Base-by-base conservation (phyloP, 2,797 vertebrate genomes). In the Chromobotia macracanthus region DNA sequence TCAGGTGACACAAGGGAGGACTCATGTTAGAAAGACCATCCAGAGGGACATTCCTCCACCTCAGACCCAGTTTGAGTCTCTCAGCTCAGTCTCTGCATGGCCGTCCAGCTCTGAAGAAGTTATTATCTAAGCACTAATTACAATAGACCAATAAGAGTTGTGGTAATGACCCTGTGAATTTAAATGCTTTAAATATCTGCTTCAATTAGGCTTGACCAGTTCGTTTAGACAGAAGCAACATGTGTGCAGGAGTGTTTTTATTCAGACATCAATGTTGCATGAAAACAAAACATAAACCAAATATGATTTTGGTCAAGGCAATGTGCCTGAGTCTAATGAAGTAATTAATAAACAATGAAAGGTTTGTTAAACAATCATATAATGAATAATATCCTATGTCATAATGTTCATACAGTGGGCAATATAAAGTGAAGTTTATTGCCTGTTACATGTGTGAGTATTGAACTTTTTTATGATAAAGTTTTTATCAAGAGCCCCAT, bases 71-170 rank as follows among this genome's bases (percentile, higher is more conserved):
- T 51, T 72, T 21, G 31, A 0, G 1, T 84, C 72, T 72, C 87
- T 77, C 84, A 80, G 41, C 78, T 55, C 81, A 78, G 63, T 65
- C 82, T 75, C 81, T 82, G 53, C 53, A 72, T 86, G 83, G 85
- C 87, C 84, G 66, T 23, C 41, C 86, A 77, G 76, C 75, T 82
- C 72, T 19, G 72, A 50, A 79, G 71, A 75, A 83, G 80, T 87
- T 89, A 82, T 85, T 86, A 85, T 81, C 85, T 87, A 76, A 71
- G 72, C 82, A 72, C 83, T 89, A 88, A 89, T 87, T 89, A 88
- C 87, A 74, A 66, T 81, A 86, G 87, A 84, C 76, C 85, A 84
- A 84, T 83, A 87, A 87, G 77, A 81, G 76, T 72, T 84, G 61
- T 75, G 83, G 84, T 89, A 89, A 88, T 87, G 90, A 86, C 83